A percentile compares a stretch with the other conserved stretches of the same genome.
Conservation (phyloP, 2,888 invertebrate genomes). For the Pollenia griseotomentosa region DNA sequence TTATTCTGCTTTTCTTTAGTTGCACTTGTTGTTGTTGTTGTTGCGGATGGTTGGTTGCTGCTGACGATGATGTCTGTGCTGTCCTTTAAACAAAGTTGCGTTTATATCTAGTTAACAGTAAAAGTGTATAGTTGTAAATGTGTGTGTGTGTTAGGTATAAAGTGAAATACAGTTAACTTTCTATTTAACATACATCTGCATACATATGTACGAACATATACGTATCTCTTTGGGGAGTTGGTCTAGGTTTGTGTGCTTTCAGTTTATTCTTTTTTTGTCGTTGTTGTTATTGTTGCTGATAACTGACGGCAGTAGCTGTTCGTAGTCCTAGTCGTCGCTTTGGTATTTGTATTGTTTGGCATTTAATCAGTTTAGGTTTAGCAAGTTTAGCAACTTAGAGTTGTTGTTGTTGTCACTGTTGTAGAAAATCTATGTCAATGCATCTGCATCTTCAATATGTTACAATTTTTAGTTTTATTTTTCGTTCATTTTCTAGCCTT, state of each 20-base stretch:
- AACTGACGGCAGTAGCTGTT: conserved; percentile 17
- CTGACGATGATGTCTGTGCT: conserved; percentile 41
- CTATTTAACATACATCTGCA: conserved; percentile 60
- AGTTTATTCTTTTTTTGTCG: not conserved
- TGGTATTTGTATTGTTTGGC: conserved; percentile 61
- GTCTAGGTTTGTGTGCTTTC: conserved; percentile 43
- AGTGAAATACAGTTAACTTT: conserved; percentile 54
- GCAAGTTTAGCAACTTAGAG: conserved; percentile 27
- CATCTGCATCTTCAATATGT: conserved; percentile 67
- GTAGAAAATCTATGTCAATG: conserved; percentile 70
- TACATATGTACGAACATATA: no score
- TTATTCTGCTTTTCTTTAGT: conserved; percentile 20
- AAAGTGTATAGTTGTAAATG: not conserved
- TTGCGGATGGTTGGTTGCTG: conserved; percentile 24
- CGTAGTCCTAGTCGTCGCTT: conserved; percentile 16
- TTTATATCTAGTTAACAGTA: conserved; percentile 28
- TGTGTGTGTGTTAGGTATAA: not conserved
- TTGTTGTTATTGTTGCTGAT: conserved; percentile 8
- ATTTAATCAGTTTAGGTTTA: conserved; percentile 72
- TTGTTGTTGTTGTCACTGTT: conserved; percentile 44
- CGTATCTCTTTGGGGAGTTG: conserved; percentile 49
- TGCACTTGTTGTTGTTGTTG: conserved; percentile 10
- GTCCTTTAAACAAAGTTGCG: conserved; percentile 61
- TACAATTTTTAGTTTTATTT: conserved; percentile 32
- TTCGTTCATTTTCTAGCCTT: conserved; percentile 4